Conservation (phyloP, 2,888 invertebrate species). For the Chrysina gloriosa region DNA sequence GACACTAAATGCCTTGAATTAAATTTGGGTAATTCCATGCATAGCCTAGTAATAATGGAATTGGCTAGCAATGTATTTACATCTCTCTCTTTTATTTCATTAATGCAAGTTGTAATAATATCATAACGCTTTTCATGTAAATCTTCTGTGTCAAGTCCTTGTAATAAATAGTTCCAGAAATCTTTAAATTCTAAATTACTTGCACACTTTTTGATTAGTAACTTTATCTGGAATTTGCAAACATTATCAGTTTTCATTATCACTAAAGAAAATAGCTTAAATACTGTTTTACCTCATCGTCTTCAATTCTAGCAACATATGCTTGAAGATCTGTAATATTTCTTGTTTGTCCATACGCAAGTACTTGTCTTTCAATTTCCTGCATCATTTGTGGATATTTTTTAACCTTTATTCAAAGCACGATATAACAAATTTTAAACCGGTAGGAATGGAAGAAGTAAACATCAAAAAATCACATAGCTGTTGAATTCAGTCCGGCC, state of each 20-base stretch:
- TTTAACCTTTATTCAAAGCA: neutral
- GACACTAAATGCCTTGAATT: conserved; percentile 67
- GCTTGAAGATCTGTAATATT: conserved; percentile 12
- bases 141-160: conserved; percentile 54
- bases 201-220: conserved; percentile 13
- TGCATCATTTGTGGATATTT: neutral
- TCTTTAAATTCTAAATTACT: conserved; percentile 53
- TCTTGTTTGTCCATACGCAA: conserved; percentile 10
- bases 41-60: conserved; percentile 67
- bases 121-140: conserved; percentile 57
- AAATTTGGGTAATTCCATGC: conserved; percentile 67
- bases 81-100: conserved; percentile 55
- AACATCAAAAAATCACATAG: no score
- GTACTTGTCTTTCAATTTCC: neutral
- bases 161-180: conserved; percentile 59
- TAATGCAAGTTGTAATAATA: conserved; percentile 54
- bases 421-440: no score
- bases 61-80: conserved; percentile 61
- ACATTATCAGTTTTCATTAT: neutral
- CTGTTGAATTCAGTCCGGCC: neutral
- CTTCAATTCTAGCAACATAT: conserved; percentile 5
- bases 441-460: no score
- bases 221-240: conserved; percentile 22
- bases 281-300: conserved; percentile 14
- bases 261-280: neutral